Evolutionary conservation across 2,797 vertebrate species (phyloP).

Genomic region (Leptodactylus fallax): DNA sequence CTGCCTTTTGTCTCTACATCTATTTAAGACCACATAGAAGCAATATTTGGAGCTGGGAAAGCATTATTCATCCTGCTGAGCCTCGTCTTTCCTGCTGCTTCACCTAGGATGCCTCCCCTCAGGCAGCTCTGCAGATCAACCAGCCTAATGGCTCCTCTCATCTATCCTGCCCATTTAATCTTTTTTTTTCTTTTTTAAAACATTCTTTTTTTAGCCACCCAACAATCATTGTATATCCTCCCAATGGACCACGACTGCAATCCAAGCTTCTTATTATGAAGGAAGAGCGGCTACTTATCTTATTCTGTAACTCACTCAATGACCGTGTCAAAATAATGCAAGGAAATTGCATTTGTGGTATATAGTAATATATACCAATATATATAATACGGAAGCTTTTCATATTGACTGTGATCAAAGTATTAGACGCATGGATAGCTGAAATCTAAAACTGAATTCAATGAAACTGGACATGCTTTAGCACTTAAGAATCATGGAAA

Average conservation of each 20-base stretch:
- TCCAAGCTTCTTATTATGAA: not conserved
- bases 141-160: slow-evolving; percentile 31
- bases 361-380: not conserved
- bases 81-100: slow-evolving; percentile 48
- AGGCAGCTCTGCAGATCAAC: slow-evolving; percentile 22
- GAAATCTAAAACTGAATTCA: too few species aligned
- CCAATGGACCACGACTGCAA: not conserved
- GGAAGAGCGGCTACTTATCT: slow-evolving; percentile 7
- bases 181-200: too few species aligned
- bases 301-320: not conserved
- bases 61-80: slow-evolving; percentile 43
- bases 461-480: too few species aligned
- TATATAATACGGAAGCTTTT: too few species aligned
- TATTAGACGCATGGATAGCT: too few species aligned
- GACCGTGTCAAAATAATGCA: not conserved
- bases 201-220: too few species aligned
- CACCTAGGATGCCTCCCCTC: slow-evolving; percentile 39
- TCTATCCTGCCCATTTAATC: too few species aligned
- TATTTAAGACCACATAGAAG: slow-evolving; percentile 20
- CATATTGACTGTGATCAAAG: too few species aligned
- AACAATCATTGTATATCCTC: slow-evolving; percentile 19
- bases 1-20: slow-evolving; percentile 43
- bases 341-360: not conserved
- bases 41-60: slow-evolving; percentile 40
- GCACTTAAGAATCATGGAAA: too few species aligned